A percentile compares a stretch with the other conserved stretches of the same genome.
Evolutionary conservation across 2,888 invertebrate species (phyloP).

Genomic region (Lasioglossum villosulum): DNA sequence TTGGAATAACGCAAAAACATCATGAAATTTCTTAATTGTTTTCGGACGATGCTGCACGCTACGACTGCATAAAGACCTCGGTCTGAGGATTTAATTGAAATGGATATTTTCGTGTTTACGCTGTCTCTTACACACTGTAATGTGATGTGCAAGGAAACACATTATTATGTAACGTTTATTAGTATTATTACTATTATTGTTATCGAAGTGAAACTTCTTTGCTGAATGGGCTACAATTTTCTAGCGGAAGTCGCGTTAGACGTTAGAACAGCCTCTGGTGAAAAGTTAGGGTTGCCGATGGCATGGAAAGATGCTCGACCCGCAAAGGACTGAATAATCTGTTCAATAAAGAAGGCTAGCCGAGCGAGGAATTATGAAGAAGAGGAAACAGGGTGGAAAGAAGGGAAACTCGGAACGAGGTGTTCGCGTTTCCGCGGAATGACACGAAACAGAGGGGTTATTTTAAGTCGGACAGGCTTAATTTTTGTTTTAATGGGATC

Average conservation of each 20-base stretch:
- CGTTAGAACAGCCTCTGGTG: background rate
- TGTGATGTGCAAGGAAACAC: background rate
- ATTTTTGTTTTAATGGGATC: constrained; percentile 25
- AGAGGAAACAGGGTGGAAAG: background rate
- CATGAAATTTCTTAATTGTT: background rate
- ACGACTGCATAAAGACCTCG: background rate
- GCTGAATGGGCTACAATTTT: no score
- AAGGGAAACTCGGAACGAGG: background rate
- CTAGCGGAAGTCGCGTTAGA: no score
- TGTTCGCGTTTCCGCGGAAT: background rate
- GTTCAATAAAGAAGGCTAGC: background rate
- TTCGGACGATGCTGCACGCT: background rate
- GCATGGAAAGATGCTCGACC: background rate
- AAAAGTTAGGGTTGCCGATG: background rate
- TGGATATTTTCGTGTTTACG: background rate
- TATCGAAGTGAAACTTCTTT: no score
- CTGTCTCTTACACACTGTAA: background rate
- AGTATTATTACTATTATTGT: no score
- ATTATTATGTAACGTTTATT: background rate
- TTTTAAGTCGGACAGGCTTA: constrained; percentile 2
- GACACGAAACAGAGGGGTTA: constrained; percentile 3
- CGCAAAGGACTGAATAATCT: background rate
- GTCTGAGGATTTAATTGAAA: background rate
- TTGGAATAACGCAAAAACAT: background rate
- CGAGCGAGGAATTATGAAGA: background rate